These are phyloP conservation scores for Coenonympha arcania DNA, from an alignment of 2,888 invertebrate genomes.

Conservation along the genomic window DNA sequence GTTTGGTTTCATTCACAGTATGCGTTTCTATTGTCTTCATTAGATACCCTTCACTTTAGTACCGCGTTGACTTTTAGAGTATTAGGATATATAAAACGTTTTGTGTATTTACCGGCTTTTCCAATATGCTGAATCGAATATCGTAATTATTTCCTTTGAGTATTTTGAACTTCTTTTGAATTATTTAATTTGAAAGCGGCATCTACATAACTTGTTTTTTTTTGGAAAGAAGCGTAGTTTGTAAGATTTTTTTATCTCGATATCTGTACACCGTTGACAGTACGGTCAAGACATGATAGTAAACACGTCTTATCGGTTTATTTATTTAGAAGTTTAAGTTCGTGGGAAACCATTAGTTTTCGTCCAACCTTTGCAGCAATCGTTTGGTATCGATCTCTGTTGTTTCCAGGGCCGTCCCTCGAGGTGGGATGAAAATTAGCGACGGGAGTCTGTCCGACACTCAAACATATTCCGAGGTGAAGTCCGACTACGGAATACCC, in stretches of 20 bases:
- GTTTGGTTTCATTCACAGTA: background rate
- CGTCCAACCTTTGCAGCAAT: background rate
- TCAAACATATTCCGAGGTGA: conserved; percentile 81
- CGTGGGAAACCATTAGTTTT: conserved; percentile 28
- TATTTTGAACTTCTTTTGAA: too few species aligned
- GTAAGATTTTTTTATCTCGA: background rate
- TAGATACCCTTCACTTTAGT: background rate
- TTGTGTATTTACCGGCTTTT: background rate
- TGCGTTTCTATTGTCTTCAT: background rate
- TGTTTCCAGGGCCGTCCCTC: conserved; percentile 58
- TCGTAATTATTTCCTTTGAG: background rate
- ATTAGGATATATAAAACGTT: background rate
- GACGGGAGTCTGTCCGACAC: conserved; percentile 91
- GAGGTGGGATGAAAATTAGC: conserved; percentile 75
- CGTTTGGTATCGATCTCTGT: too few species aligned
- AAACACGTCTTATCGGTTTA: conserved; percentile 25
- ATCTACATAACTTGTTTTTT: too few species aligned
- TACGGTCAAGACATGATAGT: background rate
- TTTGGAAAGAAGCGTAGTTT: background rate
- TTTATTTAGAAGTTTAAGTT: conserved; percentile 17
- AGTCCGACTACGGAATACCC: conserved; percentile 85
- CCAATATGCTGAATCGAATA: background rate
- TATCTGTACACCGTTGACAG: background rate
- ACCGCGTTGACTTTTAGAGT: background rate
- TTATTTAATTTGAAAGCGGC: too few species aligned